These are phyloP conservation scores for Conchocele bisecta DNA, from an alignment of 2,888 invertebrate species.

Conservation along the genomic window DNA sequence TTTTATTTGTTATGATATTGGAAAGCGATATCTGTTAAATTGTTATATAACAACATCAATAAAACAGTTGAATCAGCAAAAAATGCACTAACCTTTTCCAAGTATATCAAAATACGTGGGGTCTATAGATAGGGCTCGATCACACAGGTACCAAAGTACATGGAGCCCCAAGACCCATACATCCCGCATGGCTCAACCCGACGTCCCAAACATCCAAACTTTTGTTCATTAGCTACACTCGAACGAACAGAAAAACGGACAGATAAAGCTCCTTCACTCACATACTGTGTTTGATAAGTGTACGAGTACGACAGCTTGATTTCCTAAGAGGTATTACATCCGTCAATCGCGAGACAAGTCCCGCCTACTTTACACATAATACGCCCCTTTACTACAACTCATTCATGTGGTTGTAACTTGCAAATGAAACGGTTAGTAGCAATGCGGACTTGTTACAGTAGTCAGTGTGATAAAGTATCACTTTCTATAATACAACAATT, in stretches of 20 bases:
- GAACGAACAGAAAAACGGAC: conserved; percentile 35
- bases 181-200: conserved; percentile 61
- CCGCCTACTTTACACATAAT: conserved; percentile 19
- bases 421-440: no score
- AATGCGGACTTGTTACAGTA: no score
- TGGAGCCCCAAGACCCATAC: conserved; percentile 50
- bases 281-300: no score
- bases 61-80: conserved; percentile 36
- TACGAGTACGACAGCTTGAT: no score
- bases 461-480: no score
- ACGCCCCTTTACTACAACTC: not conserved
- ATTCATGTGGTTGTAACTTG: no score
- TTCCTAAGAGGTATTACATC: no score
- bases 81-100: conserved; percentile 38
- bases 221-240: conserved; percentile 48
- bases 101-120: conserved; percentile 24
- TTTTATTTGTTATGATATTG: not conserved
- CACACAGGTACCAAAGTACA: conserved; percentile 46
- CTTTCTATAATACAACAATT: no score
- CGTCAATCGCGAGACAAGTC: not conserved
- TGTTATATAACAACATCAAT: not conserved
- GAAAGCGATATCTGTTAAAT: not conserved
- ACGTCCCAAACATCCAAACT: conserved; percentile 52
- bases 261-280: no score
- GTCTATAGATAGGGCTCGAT: conserved; percentile 38